phyloP scores from a whole-genome alignment of 2,888 invertebrate genomes.

The Zeuzera pyrina region DNA sequence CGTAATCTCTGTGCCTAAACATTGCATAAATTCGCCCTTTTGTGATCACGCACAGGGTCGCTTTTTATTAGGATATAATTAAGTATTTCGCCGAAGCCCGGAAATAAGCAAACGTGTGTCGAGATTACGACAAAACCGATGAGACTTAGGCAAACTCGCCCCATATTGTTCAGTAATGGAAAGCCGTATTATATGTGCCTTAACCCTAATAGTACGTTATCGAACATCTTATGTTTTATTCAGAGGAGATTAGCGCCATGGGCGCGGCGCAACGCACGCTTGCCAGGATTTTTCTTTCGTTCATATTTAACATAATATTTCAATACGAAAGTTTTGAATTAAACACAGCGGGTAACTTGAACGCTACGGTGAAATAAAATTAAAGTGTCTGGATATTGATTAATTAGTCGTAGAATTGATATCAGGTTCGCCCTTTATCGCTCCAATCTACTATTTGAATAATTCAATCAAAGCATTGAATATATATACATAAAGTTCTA shows the following conservation, averaged over 20 bases:
- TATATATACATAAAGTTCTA: too few relatives aligned
- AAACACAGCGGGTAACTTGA: slow-evolving; percentile 21
- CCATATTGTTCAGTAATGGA: slow-evolving; percentile 48
- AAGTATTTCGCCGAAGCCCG: slow-evolving; percentile 37
- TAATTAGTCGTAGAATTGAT: slow-evolving; percentile 36
- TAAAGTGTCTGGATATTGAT: slow-evolving; percentile 35
- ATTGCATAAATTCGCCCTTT: slow-evolving; percentile 34
- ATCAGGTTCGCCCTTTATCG: neutral
- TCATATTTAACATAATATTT: slow-evolving; percentile 38
- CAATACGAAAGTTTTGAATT: slow-evolving; percentile 27
- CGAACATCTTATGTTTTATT: slow-evolving; percentile 68
- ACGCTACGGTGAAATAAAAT: slow-evolving; percentile 29
- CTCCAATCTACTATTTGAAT: neutral
- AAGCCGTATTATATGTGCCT: slow-evolving; percentile 56
- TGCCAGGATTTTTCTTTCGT: slow-evolving; percentile 46
- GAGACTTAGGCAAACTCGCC: slow-evolving; percentile 3
- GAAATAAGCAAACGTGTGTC: slow-evolving; percentile 38
- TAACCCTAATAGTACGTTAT: slow-evolving; percentile 63
- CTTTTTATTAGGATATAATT: slow-evolving; percentile 63
- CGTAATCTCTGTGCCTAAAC: slow-evolving; percentile 9
- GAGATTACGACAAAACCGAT: slow-evolving; percentile 29
- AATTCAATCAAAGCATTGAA: neutral
- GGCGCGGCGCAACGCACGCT: slow-evolving; percentile 41
- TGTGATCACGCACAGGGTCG: slow-evolving; percentile 18
- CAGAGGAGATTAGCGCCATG: slow-evolving; percentile 57